These are phyloP conservation scores for Dryocosmus kuriphilus DNA, from an alignment of 2,888 invertebrate species.

Conservation along the genomic window DNA sequence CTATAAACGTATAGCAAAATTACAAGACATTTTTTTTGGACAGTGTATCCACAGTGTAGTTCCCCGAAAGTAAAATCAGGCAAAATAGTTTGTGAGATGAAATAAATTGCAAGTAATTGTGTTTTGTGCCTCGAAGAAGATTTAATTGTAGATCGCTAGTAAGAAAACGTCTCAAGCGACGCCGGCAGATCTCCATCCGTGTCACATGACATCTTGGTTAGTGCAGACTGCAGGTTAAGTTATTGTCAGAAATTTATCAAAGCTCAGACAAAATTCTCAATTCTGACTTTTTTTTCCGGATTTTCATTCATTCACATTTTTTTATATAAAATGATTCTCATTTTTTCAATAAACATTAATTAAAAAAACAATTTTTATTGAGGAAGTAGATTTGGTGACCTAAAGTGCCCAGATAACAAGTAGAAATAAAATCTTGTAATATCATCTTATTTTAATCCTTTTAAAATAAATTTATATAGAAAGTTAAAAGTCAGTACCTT, in stretches of 20 bases:
- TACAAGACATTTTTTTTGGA: no score
- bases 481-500: no score
- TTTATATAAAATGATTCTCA: neutral
- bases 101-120: neutral
- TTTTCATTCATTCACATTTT: neutral
- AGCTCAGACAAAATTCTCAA: neutral
- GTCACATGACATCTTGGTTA: constrained; percentile 11
- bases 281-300: neutral
- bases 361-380: no score
- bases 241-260: neutral
- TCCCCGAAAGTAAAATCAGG: neutral
- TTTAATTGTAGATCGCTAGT: neutral
- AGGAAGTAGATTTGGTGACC: no score
- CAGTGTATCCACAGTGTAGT: no score
- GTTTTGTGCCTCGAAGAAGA: neutral
- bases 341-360: no score
- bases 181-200: neutral
- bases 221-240: neutral
- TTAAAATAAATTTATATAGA: no score
- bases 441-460: no score
- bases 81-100: neutral
- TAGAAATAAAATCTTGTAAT: no score
- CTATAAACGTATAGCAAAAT: no score
- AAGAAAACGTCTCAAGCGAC: neutral
- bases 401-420: no score